Base-by-base conservation (phyloP, 2,113 vertebrate species). In the Labeo catla region DNA sequence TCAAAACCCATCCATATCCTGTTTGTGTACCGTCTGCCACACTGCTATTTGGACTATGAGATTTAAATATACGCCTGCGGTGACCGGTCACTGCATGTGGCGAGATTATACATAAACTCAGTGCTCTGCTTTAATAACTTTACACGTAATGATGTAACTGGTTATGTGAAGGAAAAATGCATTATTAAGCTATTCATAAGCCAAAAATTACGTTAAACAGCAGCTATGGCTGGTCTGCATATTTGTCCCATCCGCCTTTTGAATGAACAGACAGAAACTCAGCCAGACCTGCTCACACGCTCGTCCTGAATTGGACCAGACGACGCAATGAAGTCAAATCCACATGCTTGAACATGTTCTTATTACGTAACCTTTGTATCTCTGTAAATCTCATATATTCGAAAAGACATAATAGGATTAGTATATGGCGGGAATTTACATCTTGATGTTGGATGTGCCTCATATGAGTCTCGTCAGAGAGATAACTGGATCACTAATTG, bases 101-200 rank as follows among this genome's bases (percentile, higher is more conserved):
- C 43, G n/a, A 50, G 28, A 59, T 76, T 84, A 63, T 80, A 79
- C 72, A 87, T 74, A 87, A 59, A 87, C 68, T 59, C 52, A 15
- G 15, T 19, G 59, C 79, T 82, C 50, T 43, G 65, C 47, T 89
- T 79, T 87, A 87, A 80, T 84, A 80, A 86, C 52, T 4, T 28
- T 47, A 61, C 66, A 21, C 76, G 57, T 81, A 49, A 85, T 92
- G 87, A 92, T 89, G 81, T 80, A 91, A 88, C 70, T 83, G 76
- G 49, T 82, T 85, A 78, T 78, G 63, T 9, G 83, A 70, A 28
- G 65, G 66, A 84, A 87, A 87, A 88, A 70, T 86, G 82, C 84
- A 83, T 87, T 72, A 78, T 88, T 70, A 45, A 76, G 86, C 74
- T 89, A 88, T 89, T 90, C 90, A 87, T 84, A 86, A 84, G 74